Evolutionary conservation across 1,140 invertebrate genomes (phyloP), one percentile per base, ranked within the genome.

Genomic region (Wasmannia auropunctata): DNA sequence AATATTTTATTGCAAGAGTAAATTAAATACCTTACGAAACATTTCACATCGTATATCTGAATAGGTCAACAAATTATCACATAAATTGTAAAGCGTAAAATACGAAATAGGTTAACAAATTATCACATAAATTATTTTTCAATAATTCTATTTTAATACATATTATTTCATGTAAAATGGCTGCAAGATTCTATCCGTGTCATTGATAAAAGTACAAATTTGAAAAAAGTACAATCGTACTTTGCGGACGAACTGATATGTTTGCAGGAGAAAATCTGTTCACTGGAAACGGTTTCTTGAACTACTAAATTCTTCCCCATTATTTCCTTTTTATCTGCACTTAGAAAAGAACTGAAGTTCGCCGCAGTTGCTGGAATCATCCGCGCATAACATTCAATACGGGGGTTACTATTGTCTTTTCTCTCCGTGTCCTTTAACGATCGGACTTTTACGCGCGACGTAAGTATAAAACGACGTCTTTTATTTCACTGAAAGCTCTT

Each of bases 401-500:
- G 11, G 65, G 14, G 22, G 3, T 25, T 58, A 40, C 0, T 37
- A 60, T 43, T 62, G 40, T 65, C 16, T 37, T 80, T 69, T 69
- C 8, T 16, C n/a, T 10, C 14, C 10, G 1, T 25, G 28, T 69
- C 28, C n/a, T 40, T 40, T 81, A 69, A 56, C 25, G 51, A 69
- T 56, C 43, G 56, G 11, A 3, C 4, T 28, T 43, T 69, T 40
- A 69, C 43, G 37, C 37, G 34, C 49, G 46, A n/a, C 14, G 46
- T 4, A 40, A 25, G 28, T 46, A 46, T 81, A 22, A 40, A 81
- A 56, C 25, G 34, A 31, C 49, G 37, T 70, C 34, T 63, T 56
- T 56, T 34, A 58, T 56, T 81, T 70, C 22, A 11, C n/a, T 34
- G 14, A 43, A 56, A 70, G 16, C 43, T 80, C 40, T 43, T 62